A percentile compares a stretch with the other conserved stretches of the same genome.
Conservation (phyloP, 2,888 invertebrate genomes). For the Scotopteryx bipunctaria region DNA sequence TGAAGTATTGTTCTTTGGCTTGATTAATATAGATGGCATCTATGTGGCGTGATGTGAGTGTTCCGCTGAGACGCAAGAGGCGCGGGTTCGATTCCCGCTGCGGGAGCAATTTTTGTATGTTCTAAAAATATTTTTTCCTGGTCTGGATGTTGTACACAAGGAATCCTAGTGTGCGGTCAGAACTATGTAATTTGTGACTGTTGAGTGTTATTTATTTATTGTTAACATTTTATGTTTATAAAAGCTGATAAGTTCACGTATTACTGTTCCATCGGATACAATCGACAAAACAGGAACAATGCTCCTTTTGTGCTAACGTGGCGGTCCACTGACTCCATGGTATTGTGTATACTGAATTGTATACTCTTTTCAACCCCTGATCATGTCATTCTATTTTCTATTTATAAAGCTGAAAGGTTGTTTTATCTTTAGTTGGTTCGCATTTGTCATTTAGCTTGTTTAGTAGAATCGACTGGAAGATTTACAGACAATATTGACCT, state of each 20-base stretch:
- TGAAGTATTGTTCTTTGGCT: too few relatives aligned
- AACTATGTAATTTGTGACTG: too few relatives aligned
- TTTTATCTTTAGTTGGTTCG: conserved; percentile 52
- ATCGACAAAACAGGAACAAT: conserved; percentile 77
- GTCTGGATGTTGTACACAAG: too few relatives aligned
- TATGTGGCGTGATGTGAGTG: too few relatives aligned
- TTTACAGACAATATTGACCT: conserved; percentile 26
- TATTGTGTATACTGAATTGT: conserved; percentile 49
- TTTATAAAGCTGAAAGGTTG: conserved; percentile 60
- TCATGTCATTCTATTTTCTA: conserved; percentile 68
- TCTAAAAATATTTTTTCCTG: too few relatives aligned
- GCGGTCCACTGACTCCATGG: conserved; percentile 62
- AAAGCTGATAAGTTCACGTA: conserved; percentile 62
- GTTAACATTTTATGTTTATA: conserved; percentile 45
- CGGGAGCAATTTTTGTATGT: too few relatives aligned
- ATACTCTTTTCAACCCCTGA: conserved; percentile 65
- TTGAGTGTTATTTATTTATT: conserved; percentile 30
- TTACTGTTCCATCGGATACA: conserved; percentile 69
- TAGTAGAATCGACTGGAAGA: conserved; percentile 20
- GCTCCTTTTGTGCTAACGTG: conserved; percentile 67
- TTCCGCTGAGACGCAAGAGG: too few relatives aligned
- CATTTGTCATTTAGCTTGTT: conserved; percentile 38
- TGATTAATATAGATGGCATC: too few relatives aligned
- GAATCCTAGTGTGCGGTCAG: too few relatives aligned
- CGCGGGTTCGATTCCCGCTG: too few relatives aligned